Evolutionary conservation across 2,113 vertebrate species (phyloP), one percentile per base, ranked within the genome.

Genomic region (Hippocampus barbouri): DNA sequence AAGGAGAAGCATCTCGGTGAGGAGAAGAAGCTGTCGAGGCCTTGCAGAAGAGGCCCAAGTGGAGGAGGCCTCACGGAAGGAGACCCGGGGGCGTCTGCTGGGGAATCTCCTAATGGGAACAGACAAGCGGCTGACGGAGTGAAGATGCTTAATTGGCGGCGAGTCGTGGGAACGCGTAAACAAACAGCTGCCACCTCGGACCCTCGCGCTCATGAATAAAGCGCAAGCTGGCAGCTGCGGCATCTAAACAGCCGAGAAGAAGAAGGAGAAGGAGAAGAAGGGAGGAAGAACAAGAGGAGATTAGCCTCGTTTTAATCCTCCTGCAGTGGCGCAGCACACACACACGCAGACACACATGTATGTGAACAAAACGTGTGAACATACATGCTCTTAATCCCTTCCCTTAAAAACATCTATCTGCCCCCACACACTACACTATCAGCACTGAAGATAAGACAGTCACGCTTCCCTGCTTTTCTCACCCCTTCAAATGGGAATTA

Each of bases 91-190:
- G 60, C 83, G 90, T 92, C 90, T 88, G 79, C 63, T 85, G 83
- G 88, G 79, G 88, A 38, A 85, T 83, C 73, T 85, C 83, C 85
- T 92, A 92, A 93, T 93, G 87, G 90, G 89, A 82, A 79, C 79
- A 85, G 91, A 92, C 91, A 91, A 90, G 90, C 87, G 87, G 87
- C 87, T 88, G 89, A 91, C 80, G 78, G 87, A 87, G 80, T 84
- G 86, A 90, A 87, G 86, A 87, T 69, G 86, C 84, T 79, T 90
- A 91, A 91, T 90, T 93, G 92, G 90, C 90, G 90, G 74, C 67
- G 86, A 91, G 89, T 92, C 90, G 91, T 93, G 92, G 91, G 92
- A 93, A 92, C 90, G 84, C 87, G 86, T 93, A 93, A 93, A 93
- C 91, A 93, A 92, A 92, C 91, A 92, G 91, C 92, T 91, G 90